Base-by-base conservation (phyloP, 1,140 invertebrate genomes). In the Aphidius ervi region DNA sequence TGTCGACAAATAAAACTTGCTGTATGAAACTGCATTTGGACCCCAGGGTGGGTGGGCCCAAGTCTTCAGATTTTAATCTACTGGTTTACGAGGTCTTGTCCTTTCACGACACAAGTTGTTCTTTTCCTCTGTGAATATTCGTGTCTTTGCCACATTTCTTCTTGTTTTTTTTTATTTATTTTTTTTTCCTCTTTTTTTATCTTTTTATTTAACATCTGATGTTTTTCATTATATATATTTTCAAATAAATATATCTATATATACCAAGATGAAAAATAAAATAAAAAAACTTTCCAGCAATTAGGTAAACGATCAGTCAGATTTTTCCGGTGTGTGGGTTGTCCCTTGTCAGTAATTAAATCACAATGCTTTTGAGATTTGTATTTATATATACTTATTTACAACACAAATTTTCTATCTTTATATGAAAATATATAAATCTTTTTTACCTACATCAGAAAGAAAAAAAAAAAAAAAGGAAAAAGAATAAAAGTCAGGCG, bases 41-140 rank as follows among this genome's bases (percentile, higher is more conserved):
- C 16, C 23, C 23, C 23, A 31, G 23, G 52, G 57, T 63, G 62
- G 62, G 62, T 63, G 62, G 62, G 50, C 62, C 41, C 53, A 9
- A 52, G 52, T 56, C 48, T 47, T 63, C 62, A 63, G 62, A 63
- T 63, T 52, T 53, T 63, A 63, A 63, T 63, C 62, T 63, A 20
- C 43, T 63, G 62, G 50, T 59, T 59, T 59, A 63, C 50, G 62
- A 59, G 58, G 50, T 59, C 62, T 59, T 56, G 46, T 59, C 40
- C 53, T 39, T 54, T 10, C 40, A 54, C 52, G 52, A 54, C 52
- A 54, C 52, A 42, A 37, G 40, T 54, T 54, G 52, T 54, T 40
- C 42, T 9, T 54, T 54, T 37, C 39, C 47, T 52, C 20, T 10
- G 46, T 20, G 46, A 48, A 20, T n/a, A 48, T 48, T 48, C 16